These are phyloP conservation scores for Coracias cyanogaster DNA, from an alignment of 2,797 vertebrate genomes.

Conservation along the genomic window DNA sequence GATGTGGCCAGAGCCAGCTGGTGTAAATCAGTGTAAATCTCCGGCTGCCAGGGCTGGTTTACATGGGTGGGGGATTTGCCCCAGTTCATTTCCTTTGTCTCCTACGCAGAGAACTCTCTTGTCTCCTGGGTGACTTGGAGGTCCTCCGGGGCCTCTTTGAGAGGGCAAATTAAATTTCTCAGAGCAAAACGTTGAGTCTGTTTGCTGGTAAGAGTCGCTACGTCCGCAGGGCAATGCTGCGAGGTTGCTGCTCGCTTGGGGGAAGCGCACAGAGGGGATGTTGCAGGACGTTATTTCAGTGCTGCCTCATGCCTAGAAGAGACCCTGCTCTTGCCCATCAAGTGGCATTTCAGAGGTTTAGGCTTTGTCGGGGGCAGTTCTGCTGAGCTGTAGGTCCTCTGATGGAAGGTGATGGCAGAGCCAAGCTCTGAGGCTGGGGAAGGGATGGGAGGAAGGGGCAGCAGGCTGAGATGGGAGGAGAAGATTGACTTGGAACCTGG, in stretches of 20 bases:
- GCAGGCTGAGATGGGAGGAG: neutral
- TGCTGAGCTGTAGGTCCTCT: neutral
- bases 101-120: neutral
- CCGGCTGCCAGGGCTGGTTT: neutral
- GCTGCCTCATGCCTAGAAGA: neutral
- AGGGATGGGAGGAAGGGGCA: neutral
- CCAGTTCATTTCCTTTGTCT: neutral
- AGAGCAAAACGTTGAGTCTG: neutral
- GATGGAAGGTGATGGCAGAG: neutral
- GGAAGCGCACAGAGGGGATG: rapidly evolving
- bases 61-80: neutral
- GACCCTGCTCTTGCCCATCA: neutral
- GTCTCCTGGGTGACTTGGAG: neutral
- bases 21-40: neutral
- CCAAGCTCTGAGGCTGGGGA: neutral
- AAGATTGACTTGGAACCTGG: neutral
- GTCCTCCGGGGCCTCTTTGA: neutral
- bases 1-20: neutral
- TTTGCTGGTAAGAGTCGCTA: neutral
- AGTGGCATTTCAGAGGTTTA: neutral
- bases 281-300: neutral
- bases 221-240: rapidly evolving
- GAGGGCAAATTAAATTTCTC: neutral
- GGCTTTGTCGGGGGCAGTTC: neutral
- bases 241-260: neutral